These are phyloP conservation scores for Xiphophorus birchmanni DNA, from an alignment of 2,797 vertebrate species.

Conservation along the genomic window DNA sequence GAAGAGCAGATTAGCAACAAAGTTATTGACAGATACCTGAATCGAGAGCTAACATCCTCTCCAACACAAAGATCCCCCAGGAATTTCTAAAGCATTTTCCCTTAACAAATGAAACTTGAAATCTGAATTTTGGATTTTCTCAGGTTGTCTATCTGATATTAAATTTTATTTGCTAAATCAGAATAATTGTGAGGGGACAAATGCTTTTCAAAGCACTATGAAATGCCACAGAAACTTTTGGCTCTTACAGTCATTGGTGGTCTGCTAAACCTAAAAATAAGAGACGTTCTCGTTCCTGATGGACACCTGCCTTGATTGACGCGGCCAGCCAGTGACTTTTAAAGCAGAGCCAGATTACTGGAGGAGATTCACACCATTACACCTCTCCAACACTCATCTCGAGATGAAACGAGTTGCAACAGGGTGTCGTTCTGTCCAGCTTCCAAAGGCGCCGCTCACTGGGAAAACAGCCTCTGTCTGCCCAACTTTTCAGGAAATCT, in stretches of 20 bases:
- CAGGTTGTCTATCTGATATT: not conserved
- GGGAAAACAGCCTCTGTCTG: conserved; percentile 1
- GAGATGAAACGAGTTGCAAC: conserved; percentile 8
- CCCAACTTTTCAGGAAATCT: not conserved
- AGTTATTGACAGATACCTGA: not conserved
- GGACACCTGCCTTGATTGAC: conserved; percentile 11
- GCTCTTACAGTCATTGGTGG: not conserved
- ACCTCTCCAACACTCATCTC: conserved; percentile 32
- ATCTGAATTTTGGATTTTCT: not conserved
- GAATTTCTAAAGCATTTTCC: not conserved
- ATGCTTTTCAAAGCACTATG: not conserved
- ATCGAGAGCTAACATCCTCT: not conserved
- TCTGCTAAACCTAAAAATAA: not conserved
- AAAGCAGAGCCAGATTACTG: conserved; percentile 18
- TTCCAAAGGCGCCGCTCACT: conserved; percentile 17
- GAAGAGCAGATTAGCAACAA: not conserved
- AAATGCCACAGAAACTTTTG: not conserved
- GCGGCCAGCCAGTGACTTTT: conserved; percentile 23
- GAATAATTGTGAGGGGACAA: not conserved
- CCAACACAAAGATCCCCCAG: not conserved
- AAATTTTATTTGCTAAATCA: not conserved
- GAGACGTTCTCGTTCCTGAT: not conserved
- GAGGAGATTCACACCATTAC: conserved; percentile 45
- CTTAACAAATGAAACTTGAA: not conserved
- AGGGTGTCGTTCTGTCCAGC: not conserved